Evolutionary conservation across 2,888 invertebrate species (phyloP).

Genomic region (Nomada hirtipes): DNA sequence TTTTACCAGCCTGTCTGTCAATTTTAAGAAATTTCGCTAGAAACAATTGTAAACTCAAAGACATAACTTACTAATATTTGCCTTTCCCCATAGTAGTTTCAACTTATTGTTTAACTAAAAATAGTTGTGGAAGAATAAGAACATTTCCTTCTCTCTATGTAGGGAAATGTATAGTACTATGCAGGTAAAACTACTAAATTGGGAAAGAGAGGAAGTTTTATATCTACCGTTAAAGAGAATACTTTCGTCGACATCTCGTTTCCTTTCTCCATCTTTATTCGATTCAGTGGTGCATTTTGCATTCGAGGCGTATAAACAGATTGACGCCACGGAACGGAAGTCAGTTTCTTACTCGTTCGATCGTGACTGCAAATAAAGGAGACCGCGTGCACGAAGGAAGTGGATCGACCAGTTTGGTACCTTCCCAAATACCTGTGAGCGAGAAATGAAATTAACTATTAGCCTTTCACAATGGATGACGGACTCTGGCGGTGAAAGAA

Average conservation of each 20-base stretch:
- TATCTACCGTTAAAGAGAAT: too few relatives aligned
- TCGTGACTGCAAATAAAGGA: conserved; percentile 20
- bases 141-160: too few relatives aligned
- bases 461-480: not conserved
- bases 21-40: too few relatives aligned
- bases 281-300: conserved; percentile 42
- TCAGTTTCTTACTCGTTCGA: conserved; percentile 25
- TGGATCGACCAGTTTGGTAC: not conserved
- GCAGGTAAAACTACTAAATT: too few relatives aligned
- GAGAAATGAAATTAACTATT: not conserved
- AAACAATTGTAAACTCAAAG: too few relatives aligned
- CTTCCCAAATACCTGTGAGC: not conserved
- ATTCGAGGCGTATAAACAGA: conserved; percentile 59
- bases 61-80: too few relatives aligned
- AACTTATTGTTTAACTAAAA: too few relatives aligned
- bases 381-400: conserved; percentile 2
- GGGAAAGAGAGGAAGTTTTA: too few relatives aligned
- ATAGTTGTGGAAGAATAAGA: too few relatives aligned
- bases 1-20: too few relatives aligned
- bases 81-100: too few relatives aligned
- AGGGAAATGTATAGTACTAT: too few relatives aligned
- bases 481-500: not conserved
- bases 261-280: conserved; percentile 32
- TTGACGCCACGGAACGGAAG: conserved; percentile 44
- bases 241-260: conserved; percentile 4